phyloP scores from a whole-genome alignment of 2,888 invertebrate genomes.

The Iselma pallidipennis region DNA sequence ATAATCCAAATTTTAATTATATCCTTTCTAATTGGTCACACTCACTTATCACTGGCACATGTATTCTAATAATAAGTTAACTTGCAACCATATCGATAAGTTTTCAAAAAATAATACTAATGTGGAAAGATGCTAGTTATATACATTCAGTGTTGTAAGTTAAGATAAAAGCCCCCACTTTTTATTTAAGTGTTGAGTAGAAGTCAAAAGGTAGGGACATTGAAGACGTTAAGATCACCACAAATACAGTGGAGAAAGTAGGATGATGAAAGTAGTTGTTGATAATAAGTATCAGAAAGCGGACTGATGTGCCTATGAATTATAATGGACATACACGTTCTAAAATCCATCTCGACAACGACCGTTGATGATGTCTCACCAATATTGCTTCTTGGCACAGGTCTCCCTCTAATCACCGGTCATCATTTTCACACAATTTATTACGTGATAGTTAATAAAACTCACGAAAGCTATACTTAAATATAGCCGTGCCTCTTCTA shows the following conservation, averaged over 20 bases:
- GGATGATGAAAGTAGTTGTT: slow-evolving; percentile 49
- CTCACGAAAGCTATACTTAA: background rate
- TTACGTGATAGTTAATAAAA: background rate
- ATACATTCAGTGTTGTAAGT: slow-evolving; percentile 43
- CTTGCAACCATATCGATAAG: slow-evolving; percentile 33
- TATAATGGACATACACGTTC: slow-evolving; percentile 29
- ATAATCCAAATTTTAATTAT: slow-evolving; percentile 33
- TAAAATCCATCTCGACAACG: slow-evolving; percentile 17
- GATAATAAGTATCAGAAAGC: slow-evolving; percentile 46
- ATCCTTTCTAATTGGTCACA: slow-evolving; percentile 25
- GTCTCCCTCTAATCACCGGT: background rate
- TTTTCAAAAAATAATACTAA: slow-evolving; percentile 41
- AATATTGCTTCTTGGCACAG: slow-evolving; percentile 1
- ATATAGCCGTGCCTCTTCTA: background rate
- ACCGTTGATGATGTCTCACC: background rate
- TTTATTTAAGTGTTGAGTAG: slow-evolving; percentile 30
- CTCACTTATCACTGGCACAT: slow-evolving; percentile 34
- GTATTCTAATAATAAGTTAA: slow-evolving; percentile 36
- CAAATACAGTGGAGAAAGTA: slow-evolving; percentile 48
- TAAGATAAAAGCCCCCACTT: slow-evolving; percentile 37
- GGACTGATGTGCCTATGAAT: slow-evolving; percentile 41
- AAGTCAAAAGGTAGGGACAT: slow-evolving; percentile 38
- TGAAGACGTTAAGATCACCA: slow-evolving; percentile 37
- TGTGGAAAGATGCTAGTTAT: slow-evolving; percentile 38
- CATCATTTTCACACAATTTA: slow-evolving; percentile 1